Conservation (phyloP, 1,140 invertebrate species). For the Varroa destructor region DNA sequence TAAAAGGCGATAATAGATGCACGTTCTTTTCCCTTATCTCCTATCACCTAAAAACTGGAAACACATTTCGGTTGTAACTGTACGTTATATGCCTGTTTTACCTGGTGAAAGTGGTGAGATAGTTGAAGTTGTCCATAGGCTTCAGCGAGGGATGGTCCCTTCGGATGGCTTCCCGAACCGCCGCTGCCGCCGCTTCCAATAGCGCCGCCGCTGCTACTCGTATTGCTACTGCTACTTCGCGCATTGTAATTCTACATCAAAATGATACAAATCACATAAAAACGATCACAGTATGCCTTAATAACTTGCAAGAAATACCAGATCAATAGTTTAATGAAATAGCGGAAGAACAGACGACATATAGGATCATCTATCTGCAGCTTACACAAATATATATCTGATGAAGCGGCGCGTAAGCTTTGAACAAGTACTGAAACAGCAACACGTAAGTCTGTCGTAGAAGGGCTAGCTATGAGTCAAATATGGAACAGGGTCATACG, state of each 20-base stretch:
- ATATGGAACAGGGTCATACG: no score
- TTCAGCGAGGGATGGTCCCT: slow-evolving; percentile 22
- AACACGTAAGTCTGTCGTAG: no score
- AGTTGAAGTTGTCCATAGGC: slow-evolving; percentile 26
- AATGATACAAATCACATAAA: neutral
- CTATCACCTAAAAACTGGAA: no score
- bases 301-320: no score
- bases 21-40: no score
- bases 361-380: neutral
- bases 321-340: neutral
- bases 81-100: neutral
- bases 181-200: no score
- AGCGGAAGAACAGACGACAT: neutral
- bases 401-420: no score
- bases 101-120: slow-evolving; percentile 27
- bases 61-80: no score
- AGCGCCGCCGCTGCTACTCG: no score
- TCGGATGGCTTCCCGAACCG: neutral
- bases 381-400: neutral
- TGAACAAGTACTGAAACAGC: no score
- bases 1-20: no score
- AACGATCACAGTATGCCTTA: neutral
- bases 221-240: slow-evolving; percentile 20
- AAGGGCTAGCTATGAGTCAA: no score
- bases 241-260: slow-evolving; percentile 22